These are phyloP conservation scores for Phyllotreta cruciferae DNA, from an alignment of 2,888 invertebrate genomes.

Conservation along the genomic window DNA sequence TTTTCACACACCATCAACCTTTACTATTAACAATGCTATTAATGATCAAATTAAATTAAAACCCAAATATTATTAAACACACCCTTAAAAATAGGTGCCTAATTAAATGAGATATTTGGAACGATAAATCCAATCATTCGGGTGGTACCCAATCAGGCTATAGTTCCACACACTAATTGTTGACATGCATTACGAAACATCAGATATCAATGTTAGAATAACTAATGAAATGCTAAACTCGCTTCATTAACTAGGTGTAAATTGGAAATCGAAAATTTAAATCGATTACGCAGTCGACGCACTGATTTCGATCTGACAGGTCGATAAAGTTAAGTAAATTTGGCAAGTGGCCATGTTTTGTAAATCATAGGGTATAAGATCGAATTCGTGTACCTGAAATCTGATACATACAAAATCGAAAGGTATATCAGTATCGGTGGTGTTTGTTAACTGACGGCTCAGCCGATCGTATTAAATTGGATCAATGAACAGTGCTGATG, in stretches of 20 bases:
- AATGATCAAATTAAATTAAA: too few species aligned
- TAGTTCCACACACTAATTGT: neutral
- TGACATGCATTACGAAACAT: neutral
- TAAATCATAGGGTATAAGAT: conserved; percentile 41
- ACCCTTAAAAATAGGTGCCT: too few species aligned
- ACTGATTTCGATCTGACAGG: conserved; percentile 23
- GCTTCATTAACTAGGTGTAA: conserved; percentile 13
- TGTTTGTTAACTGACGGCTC: conserved; percentile 54
- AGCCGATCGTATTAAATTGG: conserved; percentile 55
- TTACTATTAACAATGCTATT: too few species aligned
- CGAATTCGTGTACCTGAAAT: conserved; percentile 44
- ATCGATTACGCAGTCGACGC: conserved; percentile 1
- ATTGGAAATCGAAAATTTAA: conserved; percentile 8
- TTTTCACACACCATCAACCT: too few species aligned
- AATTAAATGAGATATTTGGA: too few species aligned
- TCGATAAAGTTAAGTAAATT: conserved; percentile 36
- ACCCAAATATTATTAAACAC: too few species aligned
- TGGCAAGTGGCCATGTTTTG: conserved; percentile 40
- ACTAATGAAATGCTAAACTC: conserved; percentile 6
- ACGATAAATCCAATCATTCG: neutral
- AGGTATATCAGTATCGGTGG: conserved; percentile 53
- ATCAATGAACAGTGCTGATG: conserved; percentile 48
- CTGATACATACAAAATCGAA: conserved; percentile 43
- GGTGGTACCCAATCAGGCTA: neutral
- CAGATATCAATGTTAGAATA: conserved; percentile 8